Evolutionary conservation across 2,888 invertebrate species (phyloP), one percentile per base, ranked within the genome.

Genomic region (Cephus spinipes): DNA sequence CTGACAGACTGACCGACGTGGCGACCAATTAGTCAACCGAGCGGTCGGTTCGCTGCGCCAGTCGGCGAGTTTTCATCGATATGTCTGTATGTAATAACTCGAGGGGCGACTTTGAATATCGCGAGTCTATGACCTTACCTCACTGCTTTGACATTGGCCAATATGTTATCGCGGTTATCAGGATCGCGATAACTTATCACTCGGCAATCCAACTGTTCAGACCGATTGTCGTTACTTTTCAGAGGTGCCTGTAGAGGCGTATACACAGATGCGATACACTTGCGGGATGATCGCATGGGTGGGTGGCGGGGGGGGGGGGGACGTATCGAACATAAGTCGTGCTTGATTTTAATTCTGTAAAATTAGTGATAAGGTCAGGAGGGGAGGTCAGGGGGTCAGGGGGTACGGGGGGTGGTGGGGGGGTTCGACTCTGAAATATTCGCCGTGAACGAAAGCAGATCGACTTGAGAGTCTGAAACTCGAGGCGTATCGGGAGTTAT

Each of bases 401-500:
- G 4, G 40, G 15, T 4, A 1, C 4, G 0, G 40, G 40, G 40
- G 4, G 6, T 0, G 15, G 15, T 0, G 15, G 12, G 40, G 36
- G 36, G 12, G 12, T 4, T 40, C 40, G 15, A 15, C 15, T 15
- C 15, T 40, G 15, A 40, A 40, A 40, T 40, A 40, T 40, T 40
- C 40, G 40, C 40, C 40, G 15, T 15, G 15, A 40, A 40, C 40
- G 40, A 40, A 40, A 40, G 40, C 40, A 40, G 15, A 40, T 40
- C 69, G 32, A 32, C 32, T 69, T 11, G 69, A 69, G 32, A 69
- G 69, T 69, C 69, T 31, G 31, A 31, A 32, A 30, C 31, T 31
- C 32, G 32, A 69, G 31, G 69, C 69, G 69, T 31, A 69, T 31
- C 77, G 36, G 35, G 77, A 82, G 79, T 81, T 86, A 85, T 86